Percentiles rank a stretch among this genome's conserved stretches.
These are phyloP conservation scores for Martes flavigula DNA, from an alignment of 2,797 vertebrate species.

Conservation along the genomic window DNA sequence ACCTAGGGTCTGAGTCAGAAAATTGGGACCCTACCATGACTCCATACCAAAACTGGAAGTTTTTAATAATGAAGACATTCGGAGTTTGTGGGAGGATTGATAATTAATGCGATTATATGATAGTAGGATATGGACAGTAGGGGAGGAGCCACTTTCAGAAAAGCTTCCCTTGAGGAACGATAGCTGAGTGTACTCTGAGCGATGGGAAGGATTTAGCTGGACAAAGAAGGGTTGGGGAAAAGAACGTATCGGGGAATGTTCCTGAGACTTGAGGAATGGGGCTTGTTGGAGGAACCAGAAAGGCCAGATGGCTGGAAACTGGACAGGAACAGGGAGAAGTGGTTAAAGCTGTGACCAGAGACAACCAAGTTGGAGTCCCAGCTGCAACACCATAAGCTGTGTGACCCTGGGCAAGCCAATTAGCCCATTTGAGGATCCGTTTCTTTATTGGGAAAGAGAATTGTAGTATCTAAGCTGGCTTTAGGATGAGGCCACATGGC, in stretches of 20 bases:
- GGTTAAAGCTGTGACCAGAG: background rate
- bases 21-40: background rate
- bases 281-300: background rate
- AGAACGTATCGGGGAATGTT: background rate
- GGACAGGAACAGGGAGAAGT: background rate
- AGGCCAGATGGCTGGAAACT: background rate
- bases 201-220: background rate
- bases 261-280: background rate
- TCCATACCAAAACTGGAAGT: background rate
- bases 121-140: background rate
- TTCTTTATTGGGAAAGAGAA: background rate
- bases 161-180: background rate
- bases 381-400: background rate
- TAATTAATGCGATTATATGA: background rate
- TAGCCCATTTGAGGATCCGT: background rate
- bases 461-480: background rate
- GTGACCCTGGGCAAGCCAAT: background rate
- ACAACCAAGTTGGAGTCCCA: background rate
- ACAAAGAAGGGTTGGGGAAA: background rate
- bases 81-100: background rate
- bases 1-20: slow-evolving; percentile 21
- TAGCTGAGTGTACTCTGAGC: background rate
- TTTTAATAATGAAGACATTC: background rate
- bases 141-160: background rate
- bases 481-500: background rate